Percentiles rank a stretch among this genome's conserved stretches.
phyloP scores from a whole-genome alignment of 2,113 vertebrate genomes.

The Coptodon bakossiorum region DNA sequence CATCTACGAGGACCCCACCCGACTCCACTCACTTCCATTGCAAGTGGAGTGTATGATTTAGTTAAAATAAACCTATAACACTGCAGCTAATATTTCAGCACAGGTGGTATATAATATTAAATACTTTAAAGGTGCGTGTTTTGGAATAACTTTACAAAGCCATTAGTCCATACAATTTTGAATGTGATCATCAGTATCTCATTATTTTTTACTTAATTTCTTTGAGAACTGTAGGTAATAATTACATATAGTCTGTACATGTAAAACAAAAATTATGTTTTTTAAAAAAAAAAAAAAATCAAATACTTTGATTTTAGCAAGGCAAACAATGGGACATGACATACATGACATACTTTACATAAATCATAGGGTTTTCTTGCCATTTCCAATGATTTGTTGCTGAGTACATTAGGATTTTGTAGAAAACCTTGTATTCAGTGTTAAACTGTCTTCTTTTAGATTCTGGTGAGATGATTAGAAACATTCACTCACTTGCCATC shows the following conservation, averaged over 20 bases:
- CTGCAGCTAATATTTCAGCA: background rate
- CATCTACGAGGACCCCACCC: background rate
- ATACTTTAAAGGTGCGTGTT: background rate
- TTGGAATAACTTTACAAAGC: background rate
- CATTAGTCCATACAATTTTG: background rate
- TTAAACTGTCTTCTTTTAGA: background rate
- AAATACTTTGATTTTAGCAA: background rate
- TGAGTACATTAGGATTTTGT: background rate
- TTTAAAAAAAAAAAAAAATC: background rate
- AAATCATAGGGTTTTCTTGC: background rate
- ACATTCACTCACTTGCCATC: background rate
- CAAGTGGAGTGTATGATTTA: background rate
- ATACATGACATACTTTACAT: background rate
- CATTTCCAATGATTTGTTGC: background rate
- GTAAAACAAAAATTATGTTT: background rate
- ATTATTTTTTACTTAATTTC: background rate
- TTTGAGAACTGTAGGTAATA: background rate
- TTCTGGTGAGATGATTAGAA: fast-evolving
- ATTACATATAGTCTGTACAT: background rate
- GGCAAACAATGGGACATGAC: background rate
- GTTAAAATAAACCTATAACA: background rate
- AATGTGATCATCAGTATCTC: background rate
- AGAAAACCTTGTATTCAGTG: background rate
- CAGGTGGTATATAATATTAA: background rate
- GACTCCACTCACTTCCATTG: background rate